A percentile compares a stretch with the other conserved stretches of the same genome.
These are phyloP conservation scores for Vulpes ferrilata DNA, from an alignment of 2,113 vertebrate species.

Conservation along the genomic window DNA sequence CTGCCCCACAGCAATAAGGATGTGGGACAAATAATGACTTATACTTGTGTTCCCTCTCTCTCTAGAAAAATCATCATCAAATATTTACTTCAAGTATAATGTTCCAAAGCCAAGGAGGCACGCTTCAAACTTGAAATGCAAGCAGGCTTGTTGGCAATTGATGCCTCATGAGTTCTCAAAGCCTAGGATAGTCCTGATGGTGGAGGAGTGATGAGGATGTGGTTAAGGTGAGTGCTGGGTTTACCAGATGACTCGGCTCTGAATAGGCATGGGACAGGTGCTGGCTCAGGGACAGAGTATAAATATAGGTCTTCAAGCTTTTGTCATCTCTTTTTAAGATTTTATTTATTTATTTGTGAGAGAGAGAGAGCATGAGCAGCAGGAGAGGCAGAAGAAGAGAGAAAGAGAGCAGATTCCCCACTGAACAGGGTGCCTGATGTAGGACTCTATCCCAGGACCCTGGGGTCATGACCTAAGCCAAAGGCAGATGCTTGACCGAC, in stretches of 20 bases:
- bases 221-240: accelerated
- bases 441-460: too few species aligned
- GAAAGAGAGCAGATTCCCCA: too few species aligned
- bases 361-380: too few species aligned
- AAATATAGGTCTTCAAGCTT: neutral
- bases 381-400: too few species aligned
- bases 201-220: neutral
- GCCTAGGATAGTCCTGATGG: neutral
- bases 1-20: neutral
- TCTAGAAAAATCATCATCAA: slow-evolving; percentile 62
- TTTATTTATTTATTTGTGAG: too few species aligned
- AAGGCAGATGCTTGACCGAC: too few species aligned
- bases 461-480: too few species aligned
- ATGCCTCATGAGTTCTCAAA: neutral
- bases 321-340: neutral
- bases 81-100: slow-evolving; percentile 28
- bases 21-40: neutral
- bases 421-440: too few species aligned
- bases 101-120: slow-evolving; percentile 38
- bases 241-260: neutral
- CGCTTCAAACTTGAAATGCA: neutral
- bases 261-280: neutral
- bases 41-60: neutral
- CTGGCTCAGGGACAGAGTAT: too few species aligned
- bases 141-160: neutral